Conservation (phyloP, 2,113 vertebrate species). For the Lethenteron camtschaticum region DNA sequence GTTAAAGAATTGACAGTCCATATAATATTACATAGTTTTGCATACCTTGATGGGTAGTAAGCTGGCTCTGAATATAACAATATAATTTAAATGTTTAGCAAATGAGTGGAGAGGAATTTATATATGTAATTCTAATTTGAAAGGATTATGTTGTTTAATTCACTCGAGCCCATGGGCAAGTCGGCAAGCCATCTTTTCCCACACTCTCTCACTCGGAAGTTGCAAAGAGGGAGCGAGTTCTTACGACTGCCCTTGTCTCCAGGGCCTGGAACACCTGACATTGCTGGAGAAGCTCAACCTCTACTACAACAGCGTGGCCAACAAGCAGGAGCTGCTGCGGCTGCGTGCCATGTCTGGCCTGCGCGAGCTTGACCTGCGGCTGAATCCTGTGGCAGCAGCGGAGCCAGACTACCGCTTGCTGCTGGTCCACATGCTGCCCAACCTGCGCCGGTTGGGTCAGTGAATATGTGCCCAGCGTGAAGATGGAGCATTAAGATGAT, state of each 20-base stretch:
- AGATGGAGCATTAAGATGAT: background rate
- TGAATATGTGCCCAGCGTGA: background rate
- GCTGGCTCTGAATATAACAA: too few species aligned
- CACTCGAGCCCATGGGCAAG: too few species aligned
- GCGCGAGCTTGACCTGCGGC: slow-evolving; percentile 33
- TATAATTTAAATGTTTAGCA: too few species aligned
- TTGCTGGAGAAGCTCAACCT: slow-evolving; percentile 35
- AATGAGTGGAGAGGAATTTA: too few species aligned
- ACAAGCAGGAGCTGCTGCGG: slow-evolving; percentile 25
- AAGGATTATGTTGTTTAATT: too few species aligned
- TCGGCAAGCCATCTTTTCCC: too few species aligned
- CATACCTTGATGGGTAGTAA: too few species aligned
- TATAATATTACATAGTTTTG: too few species aligned
- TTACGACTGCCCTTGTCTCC: background rate
- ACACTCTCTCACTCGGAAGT: too few species aligned
- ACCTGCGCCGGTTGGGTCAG: slow-evolving; percentile 30
- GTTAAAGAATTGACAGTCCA: too few species aligned
- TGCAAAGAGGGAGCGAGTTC: too few species aligned
- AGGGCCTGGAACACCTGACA: slow-evolving; percentile 36
- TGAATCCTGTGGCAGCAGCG: slow-evolving; percentile 34
- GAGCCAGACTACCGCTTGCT: slow-evolving; percentile 28
- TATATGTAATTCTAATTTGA: too few species aligned
- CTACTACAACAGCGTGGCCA: slow-evolving; percentile 37
- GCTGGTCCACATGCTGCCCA: slow-evolving; percentile 28
- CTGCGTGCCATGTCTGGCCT: slow-evolving; percentile 23